These are phyloP conservation scores for Hippocampus guttulatus DNA, from an alignment of 2,113 vertebrate species.

Conservation along the genomic window DNA sequence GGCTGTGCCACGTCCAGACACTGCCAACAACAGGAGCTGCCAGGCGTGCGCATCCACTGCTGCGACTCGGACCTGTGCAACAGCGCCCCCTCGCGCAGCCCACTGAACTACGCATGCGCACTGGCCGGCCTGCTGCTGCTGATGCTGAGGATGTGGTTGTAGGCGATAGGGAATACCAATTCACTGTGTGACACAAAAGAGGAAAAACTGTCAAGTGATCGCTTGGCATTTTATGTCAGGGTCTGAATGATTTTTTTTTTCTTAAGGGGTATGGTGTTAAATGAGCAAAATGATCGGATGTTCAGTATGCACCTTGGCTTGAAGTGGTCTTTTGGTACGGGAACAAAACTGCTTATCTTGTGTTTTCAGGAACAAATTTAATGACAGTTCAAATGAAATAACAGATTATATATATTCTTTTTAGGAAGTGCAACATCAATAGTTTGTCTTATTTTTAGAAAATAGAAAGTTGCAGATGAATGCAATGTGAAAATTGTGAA, in stretches of 20 bases:
- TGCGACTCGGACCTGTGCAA: constrained; percentile 81
- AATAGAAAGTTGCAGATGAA: too few relatives aligned
- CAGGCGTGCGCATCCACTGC: constrained; percentile 86
- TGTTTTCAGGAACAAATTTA: neutral
- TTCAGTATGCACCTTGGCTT: neutral
- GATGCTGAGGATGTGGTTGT: constrained; percentile 54
- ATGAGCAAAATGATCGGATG: neutral
- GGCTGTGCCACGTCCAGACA: constrained; percentile 88
- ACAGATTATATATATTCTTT: neutral
- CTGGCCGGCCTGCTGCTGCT: constrained; percentile 54
- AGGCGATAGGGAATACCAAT: constrained; percentile 19
- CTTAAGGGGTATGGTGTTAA: neutral
- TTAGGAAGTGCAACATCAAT: neutral
- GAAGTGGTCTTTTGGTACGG: neutral
- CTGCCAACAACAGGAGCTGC: constrained; percentile 87
- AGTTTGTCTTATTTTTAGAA: neutral
- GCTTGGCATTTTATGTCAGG: constrained; percentile 24
- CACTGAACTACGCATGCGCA: constrained; percentile 67
- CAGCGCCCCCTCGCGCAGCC: constrained; percentile 46
- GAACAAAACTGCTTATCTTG: neutral
- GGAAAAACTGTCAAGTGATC: constrained; percentile 2
- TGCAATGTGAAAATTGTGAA: neutral
- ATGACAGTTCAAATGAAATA: neutral
- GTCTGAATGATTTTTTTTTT: constrained; percentile 9
- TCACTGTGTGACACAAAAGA: neutral